phyloP scores from a whole-genome alignment of 2,797 vertebrate species.

The Myripristis jacobus region DNA sequence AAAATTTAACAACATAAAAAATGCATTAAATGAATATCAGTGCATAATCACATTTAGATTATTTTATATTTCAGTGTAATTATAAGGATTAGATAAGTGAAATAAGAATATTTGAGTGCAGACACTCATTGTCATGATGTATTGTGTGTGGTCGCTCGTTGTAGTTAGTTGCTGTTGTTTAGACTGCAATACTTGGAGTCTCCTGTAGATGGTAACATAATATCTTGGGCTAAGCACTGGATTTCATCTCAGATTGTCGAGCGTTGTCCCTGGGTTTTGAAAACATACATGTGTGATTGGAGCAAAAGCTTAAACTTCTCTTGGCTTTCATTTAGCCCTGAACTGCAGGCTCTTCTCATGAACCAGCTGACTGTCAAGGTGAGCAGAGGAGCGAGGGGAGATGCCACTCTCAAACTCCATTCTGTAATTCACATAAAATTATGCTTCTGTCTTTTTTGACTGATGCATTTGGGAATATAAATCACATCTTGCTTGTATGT shows the following conservation, averaged over 20 bases:
- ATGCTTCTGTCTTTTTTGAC: background rate
- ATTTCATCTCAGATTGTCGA: background rate
- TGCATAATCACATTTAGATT: no score
- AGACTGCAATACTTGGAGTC: conserved; percentile 4
- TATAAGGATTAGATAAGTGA: no score
- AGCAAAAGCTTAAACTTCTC: background rate
- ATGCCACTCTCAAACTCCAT: background rate
- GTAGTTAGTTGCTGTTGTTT: background rate
- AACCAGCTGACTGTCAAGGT: conserved; percentile 98
- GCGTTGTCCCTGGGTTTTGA: background rate
- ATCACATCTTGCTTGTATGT: background rate
- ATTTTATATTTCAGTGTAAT: no score
- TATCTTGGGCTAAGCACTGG: background rate
- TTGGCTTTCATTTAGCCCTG: conserved; percentile 83
- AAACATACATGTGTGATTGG: background rate
- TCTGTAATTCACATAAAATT: background rate
- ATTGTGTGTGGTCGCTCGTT: background rate
- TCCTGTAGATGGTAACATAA: conserved; percentile 52
- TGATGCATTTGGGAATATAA: background rate
- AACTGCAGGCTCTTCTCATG: conserved; percentile 96
- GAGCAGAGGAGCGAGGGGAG: conserved; percentile 26
- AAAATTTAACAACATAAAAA: no score
- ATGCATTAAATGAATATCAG: no score
- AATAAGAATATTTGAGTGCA: no score
- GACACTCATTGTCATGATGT: no score